Base-by-base conservation (phyloP, 1,140 invertebrate species). In the Gonioctena quinquepunctata region DNA sequence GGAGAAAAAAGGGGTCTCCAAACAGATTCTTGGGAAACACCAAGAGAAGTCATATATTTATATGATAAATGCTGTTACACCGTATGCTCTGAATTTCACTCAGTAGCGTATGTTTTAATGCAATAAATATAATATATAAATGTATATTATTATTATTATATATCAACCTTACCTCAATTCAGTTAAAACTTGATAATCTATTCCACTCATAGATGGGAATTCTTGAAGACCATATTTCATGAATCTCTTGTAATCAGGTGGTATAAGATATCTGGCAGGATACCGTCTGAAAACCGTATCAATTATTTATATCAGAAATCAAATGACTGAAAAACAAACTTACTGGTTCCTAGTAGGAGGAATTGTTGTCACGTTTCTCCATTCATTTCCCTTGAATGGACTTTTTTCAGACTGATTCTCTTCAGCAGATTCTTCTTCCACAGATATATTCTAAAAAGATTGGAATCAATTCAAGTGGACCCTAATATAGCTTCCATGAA, bases 301-400 rank as follows among this genome's bases (percentile, higher is more conserved):
- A n/a, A n/a, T n/a, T n/a, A n/a, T n/a, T n/a, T n/a, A n/a, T n/a
- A n/a, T n/a, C n/a, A n/a, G n/a, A n/a, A n/a, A n/a, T n/a, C n/a
- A n/a, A n/a, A n/a, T n/a, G n/a, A n/a, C n/a, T n/a, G n/a, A n/a
- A n/a, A n/a, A n/a, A n/a, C n/a, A n/a, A n/a, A n/a, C n/a, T n/a
- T n/a, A n/a, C 57, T 16, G 13, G 13, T n/a, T 11, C 6, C n/a
- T 4, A 26, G 57, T 42, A 19, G 70, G 50, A 6, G 61, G 70
- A 19, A 50, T 18, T 33, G 66, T n/a, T 11, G 4, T 11, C 7
- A 65, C 25, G 2, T 33, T 50, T 4, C 67, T 48, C 74, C 74
- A 76, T 33, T 64, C 28, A 11, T 71, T 52, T n/a, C 28, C 23
- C 3, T 68, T 76, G 54, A 76, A 76, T 0, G 74, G 74, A 52